Evolutionary conservation across 1,140 invertebrate genomes (phyloP).

Genomic region (Drosophila tsacasi): DNA sequence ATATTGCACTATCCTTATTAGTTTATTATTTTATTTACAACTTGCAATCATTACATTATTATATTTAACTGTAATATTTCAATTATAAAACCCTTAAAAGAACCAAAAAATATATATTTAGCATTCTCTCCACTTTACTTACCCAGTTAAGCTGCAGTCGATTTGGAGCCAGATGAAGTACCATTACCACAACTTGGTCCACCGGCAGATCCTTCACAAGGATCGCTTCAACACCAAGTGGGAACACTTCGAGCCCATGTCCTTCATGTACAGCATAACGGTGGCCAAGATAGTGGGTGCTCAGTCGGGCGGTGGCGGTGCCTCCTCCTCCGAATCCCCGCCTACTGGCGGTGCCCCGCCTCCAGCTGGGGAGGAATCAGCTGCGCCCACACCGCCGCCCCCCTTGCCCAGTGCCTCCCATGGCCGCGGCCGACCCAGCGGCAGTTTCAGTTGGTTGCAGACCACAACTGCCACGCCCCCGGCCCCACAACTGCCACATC

Average conservation of each 20-base stretch:
- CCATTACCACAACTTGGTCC: constrained; percentile 80
- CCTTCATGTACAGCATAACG: constrained; percentile 84
- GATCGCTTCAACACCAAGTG: constrained; percentile 83
- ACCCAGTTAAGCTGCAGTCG: constrained; percentile 74
- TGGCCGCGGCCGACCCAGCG: constrained; percentile 78
- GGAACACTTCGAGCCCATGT: constrained; percentile 84
- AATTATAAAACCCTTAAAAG: no score
- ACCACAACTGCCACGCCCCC: constrained; percentile 18
- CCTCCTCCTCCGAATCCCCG: constrained; percentile 16
- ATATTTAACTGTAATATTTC: no score
- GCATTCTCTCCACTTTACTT: neutral
- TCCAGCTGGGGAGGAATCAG: constrained; percentile 12
- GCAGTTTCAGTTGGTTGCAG: constrained; percentile 78
- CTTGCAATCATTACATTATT: no score
- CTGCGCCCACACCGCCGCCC: constrained; percentile 7
- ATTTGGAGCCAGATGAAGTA: constrained; percentile 85
- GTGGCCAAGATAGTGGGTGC: constrained; percentile 79
- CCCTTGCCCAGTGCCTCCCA: constrained; percentile 56
- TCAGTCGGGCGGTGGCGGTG: constrained; percentile 29
- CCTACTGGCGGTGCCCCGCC: constrained; percentile 8
- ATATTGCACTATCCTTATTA: neutral
- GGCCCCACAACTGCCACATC: constrained; percentile 41
- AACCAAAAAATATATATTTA: neutral
- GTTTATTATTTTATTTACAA: neutral
- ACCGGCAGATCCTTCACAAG: constrained; percentile 81